A percentile compares a stretch with the other conserved stretches of the same genome.
Conservation (phyloP, 2,888 invertebrate species). For the Hipparchia semele region DNA sequence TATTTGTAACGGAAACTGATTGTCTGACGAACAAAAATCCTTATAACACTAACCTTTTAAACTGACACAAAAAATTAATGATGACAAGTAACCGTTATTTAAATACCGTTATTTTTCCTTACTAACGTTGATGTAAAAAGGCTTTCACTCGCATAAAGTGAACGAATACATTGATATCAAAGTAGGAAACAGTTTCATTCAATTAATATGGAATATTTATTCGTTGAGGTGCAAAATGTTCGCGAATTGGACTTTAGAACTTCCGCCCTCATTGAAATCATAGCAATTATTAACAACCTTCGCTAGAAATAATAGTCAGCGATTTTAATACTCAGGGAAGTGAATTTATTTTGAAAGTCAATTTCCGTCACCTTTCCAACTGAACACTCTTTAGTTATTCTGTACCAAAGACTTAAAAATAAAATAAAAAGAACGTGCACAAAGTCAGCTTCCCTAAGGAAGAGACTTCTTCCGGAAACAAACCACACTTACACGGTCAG, state of each 20-base stretch:
- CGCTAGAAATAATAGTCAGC: not conserved
- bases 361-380: not conserved
- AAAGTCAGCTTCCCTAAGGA: too few species aligned
- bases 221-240: not conserved
- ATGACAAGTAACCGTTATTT: not conserved
- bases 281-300: not conserved
- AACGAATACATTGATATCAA: not conserved
- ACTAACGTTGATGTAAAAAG: not conserved
- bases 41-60: not conserved
- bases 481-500: too few species aligned
- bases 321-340: not conserved
- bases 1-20: too few species aligned
- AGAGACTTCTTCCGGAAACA: too few species aligned
- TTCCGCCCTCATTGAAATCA: constrained; percentile 7
- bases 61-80: not conserved
- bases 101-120: not conserved
- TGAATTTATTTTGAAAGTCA: not conserved
- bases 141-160: not conserved
- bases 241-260: not conserved
- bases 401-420: too few species aligned
- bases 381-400: not conserved
- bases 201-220: not conserved
- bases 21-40: too few species aligned
- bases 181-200: not conserved
- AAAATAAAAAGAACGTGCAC: too few species aligned